A percentile compares a stretch with the other conserved stretches of the same genome.
Conservation (phyloP, 2,797 vertebrate genomes). For the Ispidina picta region DNA sequence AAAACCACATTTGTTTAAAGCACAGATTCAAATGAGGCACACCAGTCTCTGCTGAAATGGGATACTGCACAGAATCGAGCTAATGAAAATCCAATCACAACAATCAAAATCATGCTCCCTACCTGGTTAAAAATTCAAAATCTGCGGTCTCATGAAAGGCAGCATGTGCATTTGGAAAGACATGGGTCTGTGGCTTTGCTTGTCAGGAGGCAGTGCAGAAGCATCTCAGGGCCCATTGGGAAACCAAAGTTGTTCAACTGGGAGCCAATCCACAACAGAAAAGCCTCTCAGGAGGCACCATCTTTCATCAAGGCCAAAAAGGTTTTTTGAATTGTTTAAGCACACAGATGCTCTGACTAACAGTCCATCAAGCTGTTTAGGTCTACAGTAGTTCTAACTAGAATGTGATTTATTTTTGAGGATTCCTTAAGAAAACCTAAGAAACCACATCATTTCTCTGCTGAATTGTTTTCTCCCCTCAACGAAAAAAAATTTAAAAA, state of each 20-base stretch:
- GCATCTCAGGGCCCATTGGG: not conserved
- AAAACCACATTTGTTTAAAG: not conserved
- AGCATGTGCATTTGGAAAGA: not conserved
- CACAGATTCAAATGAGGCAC: not conserved
- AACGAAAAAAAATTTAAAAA: not conserved
- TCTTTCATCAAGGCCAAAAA: not conserved
- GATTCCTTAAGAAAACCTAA: not conserved
- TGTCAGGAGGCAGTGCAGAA: not conserved
- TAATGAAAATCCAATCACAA: not conserved
- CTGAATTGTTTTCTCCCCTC: not conserved
- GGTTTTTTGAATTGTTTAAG: not conserved
- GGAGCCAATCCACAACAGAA: not conserved
- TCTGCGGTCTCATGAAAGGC: not conserved
- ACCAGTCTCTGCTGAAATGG: not conserved
- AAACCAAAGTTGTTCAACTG: not conserved
- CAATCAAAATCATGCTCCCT: not conserved
- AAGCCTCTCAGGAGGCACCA: not conserved
- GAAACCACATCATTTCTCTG: not conserved
- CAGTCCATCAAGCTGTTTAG: not conserved
- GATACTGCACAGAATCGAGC: not conserved
- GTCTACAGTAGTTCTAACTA: not conserved
- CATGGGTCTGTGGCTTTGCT: not conserved
- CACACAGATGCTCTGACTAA: rapidly evolving
- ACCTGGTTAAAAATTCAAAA: not conserved
- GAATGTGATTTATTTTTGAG: not conserved